Conservation (phyloP, 2,113 vertebrate genomes). For the Castor canadensis region DNA sequence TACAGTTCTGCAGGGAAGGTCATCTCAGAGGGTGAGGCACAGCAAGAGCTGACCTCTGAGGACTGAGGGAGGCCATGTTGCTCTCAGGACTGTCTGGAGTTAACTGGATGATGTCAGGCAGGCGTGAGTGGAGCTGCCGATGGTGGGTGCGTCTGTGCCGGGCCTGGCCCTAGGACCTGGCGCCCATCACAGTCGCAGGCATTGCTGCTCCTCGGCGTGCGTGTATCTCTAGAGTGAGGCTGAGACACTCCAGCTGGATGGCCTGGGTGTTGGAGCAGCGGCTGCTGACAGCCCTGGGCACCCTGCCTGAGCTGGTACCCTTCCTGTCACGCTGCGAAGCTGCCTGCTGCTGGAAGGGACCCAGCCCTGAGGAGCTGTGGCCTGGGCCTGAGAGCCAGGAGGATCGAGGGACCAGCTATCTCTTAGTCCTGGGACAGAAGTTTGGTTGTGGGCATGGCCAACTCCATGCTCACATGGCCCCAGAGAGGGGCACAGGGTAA, state of each 20-base stretch:
- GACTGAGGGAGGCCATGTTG: background rate
- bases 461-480: background rate
- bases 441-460: background rate
- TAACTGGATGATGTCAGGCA: background rate
- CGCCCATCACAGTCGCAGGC: rapidly evolving
- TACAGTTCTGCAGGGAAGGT: too few species aligned
- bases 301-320: slow-evolving; percentile 5
- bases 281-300: slow-evolving; percentile 65
- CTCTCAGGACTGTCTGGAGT: background rate
- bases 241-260: slow-evolving; percentile 27
- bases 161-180: background rate
- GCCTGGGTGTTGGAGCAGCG: background rate
- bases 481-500: background rate
- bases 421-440: background rate
- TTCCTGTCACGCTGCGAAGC: background rate
- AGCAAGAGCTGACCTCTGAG: background rate
- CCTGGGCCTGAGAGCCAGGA: background rate
- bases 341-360: background rate
- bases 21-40: background rate
- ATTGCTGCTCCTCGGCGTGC: background rate
- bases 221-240: background rate
- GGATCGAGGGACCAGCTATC: background rate
- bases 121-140: rapidly evolving
- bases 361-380: background rate
- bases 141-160: background rate